Conservation (phyloP, 1,140 invertebrate genomes). For the Bombus picipes region DNA sequence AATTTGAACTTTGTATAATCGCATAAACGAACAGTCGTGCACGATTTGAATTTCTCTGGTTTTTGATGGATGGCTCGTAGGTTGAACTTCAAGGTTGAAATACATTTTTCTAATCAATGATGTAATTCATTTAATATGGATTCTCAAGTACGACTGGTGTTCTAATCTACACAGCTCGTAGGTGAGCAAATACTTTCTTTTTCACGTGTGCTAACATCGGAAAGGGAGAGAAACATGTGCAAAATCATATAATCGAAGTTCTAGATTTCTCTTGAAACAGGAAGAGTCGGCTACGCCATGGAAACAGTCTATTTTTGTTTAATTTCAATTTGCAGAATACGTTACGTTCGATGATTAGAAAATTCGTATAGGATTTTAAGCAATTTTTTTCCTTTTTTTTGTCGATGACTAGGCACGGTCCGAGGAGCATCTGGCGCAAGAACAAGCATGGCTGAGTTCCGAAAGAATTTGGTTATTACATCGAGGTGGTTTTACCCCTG, state of each 20-base stretch:
- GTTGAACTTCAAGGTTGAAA: too few relatives aligned
- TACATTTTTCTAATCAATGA: slow-evolving; percentile 5
- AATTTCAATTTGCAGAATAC: too few relatives aligned
- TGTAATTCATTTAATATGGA: background rate
- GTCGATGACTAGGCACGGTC: slow-evolving; percentile 87
- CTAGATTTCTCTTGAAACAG: too few relatives aligned
- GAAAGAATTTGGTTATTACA: slow-evolving; percentile 95
- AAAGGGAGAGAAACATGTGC: background rate
- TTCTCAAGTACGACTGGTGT: background rate
- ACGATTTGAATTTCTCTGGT: background rate
- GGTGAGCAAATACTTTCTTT: background rate
- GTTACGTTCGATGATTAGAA: background rate
- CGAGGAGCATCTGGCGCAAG: slow-evolving; percentile 90
- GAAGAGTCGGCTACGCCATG: too few relatives aligned
- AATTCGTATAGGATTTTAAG: background rate
- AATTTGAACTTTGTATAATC: too few relatives aligned
- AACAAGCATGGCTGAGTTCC: slow-evolving; percentile 90
- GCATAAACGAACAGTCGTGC: too few relatives aligned
- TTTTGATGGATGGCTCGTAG: background rate
- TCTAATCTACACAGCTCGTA: background rate
- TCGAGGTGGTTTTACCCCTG: slow-evolving; percentile 93
- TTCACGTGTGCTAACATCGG: background rate
- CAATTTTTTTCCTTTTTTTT: background rate
- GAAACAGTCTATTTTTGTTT: too few relatives aligned
- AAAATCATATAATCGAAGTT: background rate